Evolutionary conservation across 2,888 invertebrate species (phyloP).

Genomic region (Timema podura): DNA sequence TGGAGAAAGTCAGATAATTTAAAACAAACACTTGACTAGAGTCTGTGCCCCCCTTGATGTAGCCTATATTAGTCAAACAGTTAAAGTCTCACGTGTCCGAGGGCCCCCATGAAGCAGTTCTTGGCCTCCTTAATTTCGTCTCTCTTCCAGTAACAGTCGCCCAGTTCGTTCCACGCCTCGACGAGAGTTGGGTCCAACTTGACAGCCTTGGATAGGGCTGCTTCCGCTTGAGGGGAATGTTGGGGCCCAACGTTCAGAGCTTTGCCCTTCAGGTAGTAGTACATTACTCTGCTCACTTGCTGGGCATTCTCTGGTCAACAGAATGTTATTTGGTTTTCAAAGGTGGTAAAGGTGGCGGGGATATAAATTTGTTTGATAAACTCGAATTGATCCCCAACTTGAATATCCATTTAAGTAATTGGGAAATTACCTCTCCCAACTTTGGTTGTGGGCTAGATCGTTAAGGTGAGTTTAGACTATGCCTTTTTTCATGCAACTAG

Average conservation of each 20-base stretch:
- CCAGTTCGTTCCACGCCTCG: conserved; percentile 85
- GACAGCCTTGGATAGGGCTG: conserved; percentile 73
- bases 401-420: no score
- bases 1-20: no score
- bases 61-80: no score
- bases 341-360: no score
- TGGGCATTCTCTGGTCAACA: conserved; percentile 17
- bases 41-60: no score
- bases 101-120: conserved; percentile 76
- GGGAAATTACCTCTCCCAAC: background rate
- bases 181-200: conserved; percentile 76
- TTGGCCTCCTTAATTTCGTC: conserved; percentile 74
- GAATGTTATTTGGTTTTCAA: no score
- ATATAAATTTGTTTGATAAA: no score
- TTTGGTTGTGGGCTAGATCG: no score
- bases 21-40: no score
- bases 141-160: conserved; percentile 86
- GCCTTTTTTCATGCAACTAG: no score
- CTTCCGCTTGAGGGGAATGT: conserved; percentile 66
- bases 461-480: no score
- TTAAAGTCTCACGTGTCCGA: conserved; percentile 58
- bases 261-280: conserved; percentile 68
- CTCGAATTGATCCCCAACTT: no score
- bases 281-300: conserved; percentile 50
- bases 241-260: conserved; percentile 67